Evolutionary conservation across 2,888 invertebrate genomes (phyloP).

Genomic region (Cremastinae sp.): DNA sequence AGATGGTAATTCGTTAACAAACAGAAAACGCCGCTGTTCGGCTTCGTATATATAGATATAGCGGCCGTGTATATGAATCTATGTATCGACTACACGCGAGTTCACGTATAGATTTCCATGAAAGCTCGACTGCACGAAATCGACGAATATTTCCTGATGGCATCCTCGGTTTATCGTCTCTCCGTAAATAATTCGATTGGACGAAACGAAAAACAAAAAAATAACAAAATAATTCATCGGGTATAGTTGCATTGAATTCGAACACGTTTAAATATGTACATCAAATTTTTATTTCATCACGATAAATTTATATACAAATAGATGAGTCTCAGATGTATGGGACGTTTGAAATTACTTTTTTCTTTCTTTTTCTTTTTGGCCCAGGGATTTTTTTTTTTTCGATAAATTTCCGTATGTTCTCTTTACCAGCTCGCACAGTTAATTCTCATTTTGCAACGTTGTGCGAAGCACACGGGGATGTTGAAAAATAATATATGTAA

Average conservation of each 20-base stretch:
- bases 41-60: conserved; percentile 24
- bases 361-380: conserved; percentile 15
- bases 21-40: conserved; percentile 67
- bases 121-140: neutral
- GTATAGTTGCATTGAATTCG: conserved; percentile 38
- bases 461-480: conserved; percentile 9
- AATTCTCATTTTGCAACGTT: neutral
- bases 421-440: neutral
- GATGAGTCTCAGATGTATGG: conserved; percentile 69
- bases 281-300: conserved; percentile 79
- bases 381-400: conserved; percentile 17
- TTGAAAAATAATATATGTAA: conserved; percentile 16
- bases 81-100: conserved; percentile 28
- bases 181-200: too few species aligned
- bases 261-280: conserved; percentile 76
- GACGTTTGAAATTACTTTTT: conserved; percentile 38
- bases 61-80: conserved; percentile 23
- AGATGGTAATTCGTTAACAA: conserved; percentile 80
- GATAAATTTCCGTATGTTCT: conserved; percentile 1
- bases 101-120: conserved; percentile 7
- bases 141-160: too few species aligned
- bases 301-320: conserved; percentile 79
- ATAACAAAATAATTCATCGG: neutral
- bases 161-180: too few species aligned
- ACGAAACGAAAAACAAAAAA: too few species aligned